Conservation (phyloP, 2,888 invertebrate species). For the Argyra leucocephala region DNA sequence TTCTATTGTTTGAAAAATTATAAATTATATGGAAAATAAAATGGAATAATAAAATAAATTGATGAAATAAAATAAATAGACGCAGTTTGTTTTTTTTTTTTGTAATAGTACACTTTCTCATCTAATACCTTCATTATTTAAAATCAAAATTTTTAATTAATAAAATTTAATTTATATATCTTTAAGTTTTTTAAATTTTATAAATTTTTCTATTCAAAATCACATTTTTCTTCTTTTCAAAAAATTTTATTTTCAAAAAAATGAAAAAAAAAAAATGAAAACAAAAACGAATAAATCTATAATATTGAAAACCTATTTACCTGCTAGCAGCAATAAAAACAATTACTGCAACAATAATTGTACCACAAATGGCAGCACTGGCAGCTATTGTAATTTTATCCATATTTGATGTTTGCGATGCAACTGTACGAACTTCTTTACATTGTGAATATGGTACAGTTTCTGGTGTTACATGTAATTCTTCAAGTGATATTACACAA, state of each 20-base stretch:
- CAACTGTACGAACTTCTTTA: conserved; percentile 77
- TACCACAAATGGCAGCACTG: conserved; percentile 85
- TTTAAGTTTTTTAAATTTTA: too few species aligned
- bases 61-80: too few species aligned
- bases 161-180: too few species aligned
- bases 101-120: too few species aligned
- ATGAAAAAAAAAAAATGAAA: too few species aligned
- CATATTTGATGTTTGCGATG: conserved; percentile 77
- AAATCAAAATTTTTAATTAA: too few species aligned
- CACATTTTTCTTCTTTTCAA: too few species aligned
- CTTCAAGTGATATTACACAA: conserved; percentile 84
- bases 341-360: conserved; percentile 81
- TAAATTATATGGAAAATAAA: conserved; percentile 8
- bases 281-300: too few species aligned
- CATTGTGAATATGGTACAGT: conserved; percentile 79
- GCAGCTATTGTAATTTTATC: conserved; percentile 92
- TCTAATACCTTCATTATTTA: neutral
- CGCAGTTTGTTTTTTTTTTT: conserved; percentile 17
- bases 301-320: conserved; percentile 28
- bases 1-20: too few species aligned
- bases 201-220: too few species aligned
- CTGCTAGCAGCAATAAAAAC: conserved; percentile 79
- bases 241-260: too few species aligned
- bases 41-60: too few species aligned
- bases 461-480: conserved; percentile 76